Conservation (phyloP, 2,888 invertebrate species). For the Micropterix aruncella region DNA sequence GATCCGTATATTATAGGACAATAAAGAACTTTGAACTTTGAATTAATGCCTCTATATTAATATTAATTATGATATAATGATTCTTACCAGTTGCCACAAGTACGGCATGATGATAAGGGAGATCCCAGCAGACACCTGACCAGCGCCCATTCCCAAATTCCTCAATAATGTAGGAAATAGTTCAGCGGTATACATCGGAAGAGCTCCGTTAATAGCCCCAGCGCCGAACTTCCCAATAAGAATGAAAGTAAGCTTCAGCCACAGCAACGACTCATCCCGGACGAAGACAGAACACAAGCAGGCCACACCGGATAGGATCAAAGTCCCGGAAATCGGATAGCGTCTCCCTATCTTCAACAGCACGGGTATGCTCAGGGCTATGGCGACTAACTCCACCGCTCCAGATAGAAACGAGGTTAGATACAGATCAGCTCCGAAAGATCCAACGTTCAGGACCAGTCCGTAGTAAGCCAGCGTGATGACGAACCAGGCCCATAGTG, state of each 20-base stretch:
- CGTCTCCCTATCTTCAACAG: slow-evolving; percentile 61
- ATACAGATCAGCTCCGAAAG: slow-evolving; percentile 61
- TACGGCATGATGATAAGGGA: slow-evolving; percentile 68
- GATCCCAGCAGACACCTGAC: slow-evolving; percentile 61
- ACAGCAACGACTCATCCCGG: slow-evolving; percentile 38
- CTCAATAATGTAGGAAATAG: slow-evolving; percentile 57
- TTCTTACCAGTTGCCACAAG: slow-evolving; percentile 61
- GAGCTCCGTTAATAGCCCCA: slow-evolving; percentile 63
- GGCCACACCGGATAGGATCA: slow-evolving; percentile 53
- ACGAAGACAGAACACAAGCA: slow-evolving; percentile 48
- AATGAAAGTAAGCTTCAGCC: slow-evolving; percentile 57
- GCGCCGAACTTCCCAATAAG: slow-evolving; percentile 73
- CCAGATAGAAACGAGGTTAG: slow-evolving; percentile 60
- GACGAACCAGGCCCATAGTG: slow-evolving; percentile 62
- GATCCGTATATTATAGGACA: no score
- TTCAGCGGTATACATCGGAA: slow-evolving; percentile 64
- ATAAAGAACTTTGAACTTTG: no score
- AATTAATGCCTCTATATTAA: no score
- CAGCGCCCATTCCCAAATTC: slow-evolving; percentile 58
- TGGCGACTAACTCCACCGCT: slow-evolving; percentile 64
- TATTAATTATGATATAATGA: no score
- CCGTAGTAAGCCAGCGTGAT: slow-evolving; percentile 71
- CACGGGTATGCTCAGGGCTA: slow-evolving; percentile 59
- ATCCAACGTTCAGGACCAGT: slow-evolving; percentile 54
- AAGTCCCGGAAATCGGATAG: slow-evolving; percentile 53